Evolutionary conservation across 2,797 vertebrate genomes (phyloP).

Genomic region (Odontamblyopus rebecca): DNA sequence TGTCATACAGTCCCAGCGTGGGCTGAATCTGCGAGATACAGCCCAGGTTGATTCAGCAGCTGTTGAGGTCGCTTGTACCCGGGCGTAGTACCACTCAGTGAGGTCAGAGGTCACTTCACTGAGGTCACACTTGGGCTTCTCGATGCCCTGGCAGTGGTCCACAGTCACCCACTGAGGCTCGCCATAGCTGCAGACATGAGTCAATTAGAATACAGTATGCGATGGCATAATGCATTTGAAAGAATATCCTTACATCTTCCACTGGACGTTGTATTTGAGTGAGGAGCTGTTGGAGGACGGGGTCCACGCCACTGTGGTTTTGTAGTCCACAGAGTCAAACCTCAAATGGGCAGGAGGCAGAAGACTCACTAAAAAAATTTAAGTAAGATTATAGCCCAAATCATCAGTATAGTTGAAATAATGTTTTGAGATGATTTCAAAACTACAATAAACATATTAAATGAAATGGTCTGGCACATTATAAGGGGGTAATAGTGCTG

Average conservation of each 20-base stretch:
- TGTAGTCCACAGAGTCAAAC: constrained; percentile 76
- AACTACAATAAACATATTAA: neutral
- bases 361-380: constrained; percentile 27
- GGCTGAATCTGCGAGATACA: constrained; percentile 81
- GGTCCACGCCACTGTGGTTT: constrained; percentile 71
- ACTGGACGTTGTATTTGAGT: constrained; percentile 70
- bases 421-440: too few relatives aligned
- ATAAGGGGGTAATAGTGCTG: neutral
- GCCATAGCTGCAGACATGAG: constrained; percentile 79
- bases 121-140: constrained; percentile 79
- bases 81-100: constrained; percentile 85
- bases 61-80: constrained; percentile 65
- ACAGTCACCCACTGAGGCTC: constrained; percentile 79
- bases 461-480: neutral
- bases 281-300: constrained; percentile 23
- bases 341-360: constrained; percentile 51
- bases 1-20: constrained; percentile 85
- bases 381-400: neutral
- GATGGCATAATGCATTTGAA: neutral
- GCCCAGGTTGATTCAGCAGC: constrained; percentile 77
- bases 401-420: too few relatives aligned
- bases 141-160: constrained; percentile 78
- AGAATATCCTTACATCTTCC: constrained; percentile 76
- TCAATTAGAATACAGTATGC: neutral
- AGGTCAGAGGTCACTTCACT: constrained; percentile 79